Base-by-base conservation (phyloP, 2,888 invertebrate species). In the Yponomeuta sedellus region DNA sequence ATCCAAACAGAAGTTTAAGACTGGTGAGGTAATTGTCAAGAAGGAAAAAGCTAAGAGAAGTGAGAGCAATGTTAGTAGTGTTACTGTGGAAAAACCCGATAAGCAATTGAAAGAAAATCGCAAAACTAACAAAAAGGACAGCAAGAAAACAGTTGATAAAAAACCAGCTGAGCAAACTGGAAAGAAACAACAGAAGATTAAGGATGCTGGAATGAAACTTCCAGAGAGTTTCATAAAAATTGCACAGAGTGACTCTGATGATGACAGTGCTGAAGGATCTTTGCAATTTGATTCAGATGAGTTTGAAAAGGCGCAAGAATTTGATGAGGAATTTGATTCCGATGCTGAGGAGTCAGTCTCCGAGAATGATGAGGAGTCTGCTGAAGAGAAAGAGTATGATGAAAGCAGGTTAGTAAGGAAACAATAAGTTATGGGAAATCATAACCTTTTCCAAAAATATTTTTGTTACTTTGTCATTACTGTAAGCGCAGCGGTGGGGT, bases 251-350 rank as follows among this genome's bases (percentile, higher is more conserved):
- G 76, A 79, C 16, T 72, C 76, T 25, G 77, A 73, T 59, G 73
- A 69, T 67, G 82, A 83, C 12, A 82, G 81, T 78, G 86, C 86
- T 66, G 79, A 86, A 65, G 79, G 80, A 59, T 77, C 80, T 11
- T 71, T 76, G 20, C 80, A 77, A 6, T 88, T 88, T 78, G 83
- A 88, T 73, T 88, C 87, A 16, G 89, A 88, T 78, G 88, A 82
- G 67, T 89, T 78, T 81, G 83, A 84, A 28, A 85, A 82, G 66
- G 73, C 28, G 8, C 28, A 25, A 25, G 64, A 64, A 28, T 56
- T 64, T 61, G 71, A 71, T 65, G 65, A 65, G 25, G 66, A 52
- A 1, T 59, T 61, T 10, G 34, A 57, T 16, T 64, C 64, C 12
- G 65, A 40, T 61, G 56, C 34, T 56, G 56, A 62, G 10, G 59